Base-by-base conservation (phyloP, 2,797 vertebrate species). In the Melanotaenia nigrans region DNA sequence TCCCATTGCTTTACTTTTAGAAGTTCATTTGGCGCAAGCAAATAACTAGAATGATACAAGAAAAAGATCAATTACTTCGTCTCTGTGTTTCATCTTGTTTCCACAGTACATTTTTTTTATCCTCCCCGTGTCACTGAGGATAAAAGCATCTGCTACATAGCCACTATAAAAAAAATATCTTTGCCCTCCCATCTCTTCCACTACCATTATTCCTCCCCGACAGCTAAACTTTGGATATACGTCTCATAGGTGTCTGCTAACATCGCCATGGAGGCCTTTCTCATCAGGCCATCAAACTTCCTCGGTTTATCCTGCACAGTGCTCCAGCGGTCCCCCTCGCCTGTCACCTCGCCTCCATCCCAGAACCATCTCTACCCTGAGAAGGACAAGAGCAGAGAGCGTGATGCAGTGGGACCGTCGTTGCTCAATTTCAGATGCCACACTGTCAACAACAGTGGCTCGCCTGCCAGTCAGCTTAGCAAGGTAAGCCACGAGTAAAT, bases 381-480 rank as follows among this genome's bases (percentile, higher is more conserved):
- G 81, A 89, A 70, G 78, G 88, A 85, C 71, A 18, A 14, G 13
- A 55, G 33, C 49, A 38, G 60, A 75, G 89, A 82, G 64, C 62
- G 62, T 22, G 88, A 89, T 22, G 75, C 86, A 18, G 65, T 71
- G 35, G 86, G 76, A 59, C 94, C 95, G 74, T 92, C 94, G 0
- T 79, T 94, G 80, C 89, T 97, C 83, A 95, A 94, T 93, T 95
- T 97, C 84, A 96, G 95, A 90, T 97, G 96, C 83, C 95, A 96
- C 87, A 93, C 93, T 22, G 93, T 95, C 85, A 96, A 95, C 92
- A 90, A 86, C 74, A 94, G 93, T 63, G 82, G 86, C 69, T 93
- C 94, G 2, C 94, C 95, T 28, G 88, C 90, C 77, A 93, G 91
- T 83, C 95, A 94, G 79, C 95, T 96, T 81, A 93, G 90, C 83